Percentiles rank a stretch among this genome's conserved stretches.
phyloP scores from a whole-genome alignment of 2,113 vertebrate species.

The Aythya baeri region DNA sequence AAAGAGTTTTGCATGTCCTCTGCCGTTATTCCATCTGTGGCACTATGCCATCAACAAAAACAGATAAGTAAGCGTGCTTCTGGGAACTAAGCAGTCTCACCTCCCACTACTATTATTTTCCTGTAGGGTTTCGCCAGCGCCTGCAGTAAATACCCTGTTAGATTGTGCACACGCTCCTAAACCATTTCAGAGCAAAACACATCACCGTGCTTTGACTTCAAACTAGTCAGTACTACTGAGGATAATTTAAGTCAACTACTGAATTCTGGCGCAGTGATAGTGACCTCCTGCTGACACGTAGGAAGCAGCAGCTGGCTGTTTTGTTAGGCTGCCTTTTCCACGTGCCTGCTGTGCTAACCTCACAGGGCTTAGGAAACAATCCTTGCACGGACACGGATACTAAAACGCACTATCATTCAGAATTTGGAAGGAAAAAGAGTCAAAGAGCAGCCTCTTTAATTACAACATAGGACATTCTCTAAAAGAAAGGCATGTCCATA shows the following conservation, averaged over 20 bases:
- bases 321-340: not conserved
- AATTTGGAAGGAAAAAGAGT: not conserved
- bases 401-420: not conserved
- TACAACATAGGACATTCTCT: not conserved
- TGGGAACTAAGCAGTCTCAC: not conserved
- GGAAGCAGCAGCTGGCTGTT: not conserved
- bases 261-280: not conserved
- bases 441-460: not conserved
- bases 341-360: not conserved
- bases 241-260: not conserved
- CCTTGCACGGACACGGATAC: accelerated
- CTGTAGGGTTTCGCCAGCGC: not conserved
- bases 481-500: not conserved
- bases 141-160: not conserved
- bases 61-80: not conserved
- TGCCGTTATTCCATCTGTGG: not conserved
- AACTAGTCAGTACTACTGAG: not conserved
- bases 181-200: not conserved
- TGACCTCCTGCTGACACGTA: accelerated
- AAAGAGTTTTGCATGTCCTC: not conserved
- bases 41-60: not conserved
- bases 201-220: not conserved
- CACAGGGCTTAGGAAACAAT: not conserved
- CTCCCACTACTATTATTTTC: not conserved
- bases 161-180: not conserved